phyloP scores from a whole-genome alignment of 1,140 invertebrate species.

The Vollenhovia emeryi region DNA sequence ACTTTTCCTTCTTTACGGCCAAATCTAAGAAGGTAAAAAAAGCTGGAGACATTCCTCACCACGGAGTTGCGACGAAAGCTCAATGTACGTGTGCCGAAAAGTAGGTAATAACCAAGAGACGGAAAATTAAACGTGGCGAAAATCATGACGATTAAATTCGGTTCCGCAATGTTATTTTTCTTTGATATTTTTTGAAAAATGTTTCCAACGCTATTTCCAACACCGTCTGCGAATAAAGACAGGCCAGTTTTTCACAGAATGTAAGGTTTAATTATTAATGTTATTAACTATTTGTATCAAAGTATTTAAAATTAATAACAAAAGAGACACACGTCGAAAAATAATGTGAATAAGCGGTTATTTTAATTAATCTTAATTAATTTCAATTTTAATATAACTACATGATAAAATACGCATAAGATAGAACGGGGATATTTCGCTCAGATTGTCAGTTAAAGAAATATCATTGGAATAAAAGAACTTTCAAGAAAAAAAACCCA shows the following conservation, averaged over 20 bases:
- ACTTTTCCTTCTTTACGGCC: neutral
- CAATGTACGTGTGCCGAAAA: neutral
- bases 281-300: neutral
- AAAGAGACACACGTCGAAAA: neutral
- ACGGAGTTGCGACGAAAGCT: neutral
- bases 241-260: neutral
- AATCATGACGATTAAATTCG: neutral
- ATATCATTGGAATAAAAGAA: too few relatives aligned
- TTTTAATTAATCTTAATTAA: neutral
- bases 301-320: neutral
- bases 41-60: neutral
- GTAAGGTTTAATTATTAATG: neutral
- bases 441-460: too few relatives aligned
- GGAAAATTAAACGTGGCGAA: neutral
- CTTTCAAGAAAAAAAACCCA: too few relatives aligned
- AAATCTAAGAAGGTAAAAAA: slow-evolving; percentile 5
- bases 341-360: neutral
- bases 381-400: neutral
- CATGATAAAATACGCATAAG: neutral
- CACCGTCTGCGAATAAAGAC: neutral
- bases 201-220: neutral
- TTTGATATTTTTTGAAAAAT: neutral
- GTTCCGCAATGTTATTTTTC: neutral
- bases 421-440: too few relatives aligned
- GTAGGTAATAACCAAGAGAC: neutral